Percentiles rank a stretch among this genome's conserved stretches.
Evolutionary conservation across 2,113 vertebrate genomes (phyloP).

Genomic region (Melanerpes aurifrons): DNA sequence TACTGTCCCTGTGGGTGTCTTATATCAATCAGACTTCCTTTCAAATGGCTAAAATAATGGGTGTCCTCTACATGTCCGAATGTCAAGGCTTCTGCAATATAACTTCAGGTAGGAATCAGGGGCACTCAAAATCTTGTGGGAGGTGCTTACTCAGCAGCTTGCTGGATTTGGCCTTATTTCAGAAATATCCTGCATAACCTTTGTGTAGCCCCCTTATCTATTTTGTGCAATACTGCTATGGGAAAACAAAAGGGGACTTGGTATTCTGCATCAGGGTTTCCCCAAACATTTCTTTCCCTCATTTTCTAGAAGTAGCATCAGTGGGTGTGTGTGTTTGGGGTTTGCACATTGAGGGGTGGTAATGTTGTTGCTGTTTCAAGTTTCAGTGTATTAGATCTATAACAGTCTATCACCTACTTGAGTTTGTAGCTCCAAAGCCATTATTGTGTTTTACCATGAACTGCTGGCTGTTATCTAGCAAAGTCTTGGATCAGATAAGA

Average conservation of each 20-base stretch:
- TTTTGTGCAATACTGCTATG: not conserved
- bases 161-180: constrained; percentile 22
- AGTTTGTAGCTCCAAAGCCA: not conserved
- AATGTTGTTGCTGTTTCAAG: not conserved
- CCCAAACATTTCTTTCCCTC: fast-evolving
- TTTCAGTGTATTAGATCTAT: not conserved
- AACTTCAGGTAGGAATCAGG: constrained; percentile 41
- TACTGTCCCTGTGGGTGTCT: constrained; percentile 58
- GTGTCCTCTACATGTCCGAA: constrained; percentile 56
- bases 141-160: constrained; percentile 56
- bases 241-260: not conserved
- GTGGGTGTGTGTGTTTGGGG: not conserved
- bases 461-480: not conserved
- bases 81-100: constrained; percentile 44
- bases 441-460: not conserved
- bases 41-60: constrained; percentile 61
- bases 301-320: not conserved
- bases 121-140: not conserved
- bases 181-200: not conserved
- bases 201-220: not conserved
- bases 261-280: not conserved
- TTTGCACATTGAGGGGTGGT: not conserved
- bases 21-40: constrained; percentile 64
- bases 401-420: not conserved
- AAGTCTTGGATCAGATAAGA: not conserved